phyloP scores from a whole-genome alignment of 2,113 vertebrate species.

The Tupaia tana region DNA sequence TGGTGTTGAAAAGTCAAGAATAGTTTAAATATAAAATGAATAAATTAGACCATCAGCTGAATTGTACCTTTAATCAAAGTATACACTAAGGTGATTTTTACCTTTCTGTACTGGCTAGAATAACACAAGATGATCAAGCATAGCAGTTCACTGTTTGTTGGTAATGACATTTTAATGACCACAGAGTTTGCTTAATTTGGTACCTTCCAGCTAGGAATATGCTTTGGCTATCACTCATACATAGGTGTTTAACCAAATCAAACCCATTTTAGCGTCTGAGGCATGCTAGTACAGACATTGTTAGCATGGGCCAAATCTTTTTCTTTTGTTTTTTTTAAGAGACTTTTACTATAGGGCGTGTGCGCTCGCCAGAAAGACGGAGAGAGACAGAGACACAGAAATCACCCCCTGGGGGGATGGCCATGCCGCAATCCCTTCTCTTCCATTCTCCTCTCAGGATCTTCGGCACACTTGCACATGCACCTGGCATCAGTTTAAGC shows the following conservation, averaged over 20 bases:
- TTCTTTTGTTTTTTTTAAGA: no score
- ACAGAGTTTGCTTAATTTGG: not conserved
- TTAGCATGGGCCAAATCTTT: not conserved
- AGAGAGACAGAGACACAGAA: no score
- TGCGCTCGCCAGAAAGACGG: no score
- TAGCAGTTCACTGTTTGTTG: not conserved
- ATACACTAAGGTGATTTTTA: not conserved
- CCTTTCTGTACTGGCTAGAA: not conserved
- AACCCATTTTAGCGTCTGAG: not conserved
- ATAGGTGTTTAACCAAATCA: not conserved
- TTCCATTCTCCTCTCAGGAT: no score
- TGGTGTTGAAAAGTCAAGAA: conserved; percentile 19
- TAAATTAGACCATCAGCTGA: not conserved
- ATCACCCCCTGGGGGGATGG: no score
- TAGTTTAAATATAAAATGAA: not conserved
- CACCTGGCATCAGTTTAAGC: no score
- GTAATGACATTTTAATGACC: not conserved
- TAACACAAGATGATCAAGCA: not conserved
- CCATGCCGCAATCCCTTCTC: no score
- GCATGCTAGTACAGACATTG: not conserved
- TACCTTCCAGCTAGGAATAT: not conserved
- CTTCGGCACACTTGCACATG: no score
- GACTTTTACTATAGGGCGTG: no score
- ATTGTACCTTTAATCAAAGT: conserved; percentile 17
- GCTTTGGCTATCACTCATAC: not conserved